A percentile compares a stretch with the other conserved stretches of the same genome.
These are phyloP conservation scores for Typhlichthys subterraneus DNA, from an alignment of 2,797 vertebrate genomes.

Conservation along the genomic window DNA sequence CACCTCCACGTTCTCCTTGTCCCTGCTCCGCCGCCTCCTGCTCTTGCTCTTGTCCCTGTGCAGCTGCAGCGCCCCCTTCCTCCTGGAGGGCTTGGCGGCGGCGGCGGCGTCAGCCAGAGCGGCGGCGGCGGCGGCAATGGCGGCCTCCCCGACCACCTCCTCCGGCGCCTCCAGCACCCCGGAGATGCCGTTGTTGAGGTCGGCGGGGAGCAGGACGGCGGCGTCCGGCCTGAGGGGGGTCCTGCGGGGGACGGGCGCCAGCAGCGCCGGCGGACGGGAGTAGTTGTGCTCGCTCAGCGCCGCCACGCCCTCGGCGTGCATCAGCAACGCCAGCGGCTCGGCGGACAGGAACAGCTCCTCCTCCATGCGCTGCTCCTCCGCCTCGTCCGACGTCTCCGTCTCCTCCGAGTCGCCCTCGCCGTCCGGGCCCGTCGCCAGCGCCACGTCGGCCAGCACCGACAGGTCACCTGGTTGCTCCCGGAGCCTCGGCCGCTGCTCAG, in stretches of 20 bases:
- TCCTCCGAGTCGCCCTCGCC: slow-evolving; percentile 80
- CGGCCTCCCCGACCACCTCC: slow-evolving; percentile 84
- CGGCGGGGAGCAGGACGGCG: slow-evolving; percentile 69
- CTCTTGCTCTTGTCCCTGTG: slow-evolving; percentile 68
- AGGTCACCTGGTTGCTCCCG: slow-evolving; percentile 83
- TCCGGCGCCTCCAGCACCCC: slow-evolving; percentile 90
- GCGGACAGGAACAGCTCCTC: slow-evolving; percentile 54
- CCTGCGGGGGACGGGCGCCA: slow-evolving; percentile 52
- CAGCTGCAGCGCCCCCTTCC: slow-evolving; percentile 37
- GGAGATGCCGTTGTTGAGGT: slow-evolving; percentile 78
- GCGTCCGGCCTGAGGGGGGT: slow-evolving; percentile 62
- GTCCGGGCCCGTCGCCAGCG: slow-evolving; percentile 78
- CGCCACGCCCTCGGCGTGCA: slow-evolving; percentile 67
- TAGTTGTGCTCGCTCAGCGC: slow-evolving; percentile 90
- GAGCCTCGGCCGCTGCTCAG: slow-evolving; percentile 69
- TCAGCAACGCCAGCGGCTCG: slow-evolving; percentile 55
- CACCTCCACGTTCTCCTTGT: slow-evolving; percentile 76
- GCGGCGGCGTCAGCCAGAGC: slow-evolving; percentile 38
- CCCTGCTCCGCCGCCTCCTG: slow-evolving; percentile 78
- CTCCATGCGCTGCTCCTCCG: slow-evolving; percentile 81
- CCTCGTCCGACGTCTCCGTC: slow-evolving; percentile 85
- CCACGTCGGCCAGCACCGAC: slow-evolving; percentile 82
- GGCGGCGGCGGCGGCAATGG: slow-evolving; percentile 42
- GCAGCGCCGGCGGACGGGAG: slow-evolving; percentile 73
- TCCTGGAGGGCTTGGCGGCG: slow-evolving; percentile 56